A percentile compares a stretch with the other conserved stretches of the same genome.
Evolutionary conservation across 2,113 vertebrate species (phyloP).

Genomic region (Oxyura jamaicensis): DNA sequence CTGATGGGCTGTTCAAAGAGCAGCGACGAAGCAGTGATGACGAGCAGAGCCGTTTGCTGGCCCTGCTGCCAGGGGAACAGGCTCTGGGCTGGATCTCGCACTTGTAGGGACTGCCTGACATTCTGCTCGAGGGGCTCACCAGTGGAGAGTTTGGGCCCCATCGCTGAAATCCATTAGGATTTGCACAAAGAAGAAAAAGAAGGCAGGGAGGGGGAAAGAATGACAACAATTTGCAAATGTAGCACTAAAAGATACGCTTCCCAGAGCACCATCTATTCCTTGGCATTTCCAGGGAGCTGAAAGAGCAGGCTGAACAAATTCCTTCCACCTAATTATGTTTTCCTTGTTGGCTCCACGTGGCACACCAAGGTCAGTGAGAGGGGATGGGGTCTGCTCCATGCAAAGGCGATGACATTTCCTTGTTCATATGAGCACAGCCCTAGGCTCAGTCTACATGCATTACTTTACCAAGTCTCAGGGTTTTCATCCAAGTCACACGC

Average conservation of each 20-base stretch:
- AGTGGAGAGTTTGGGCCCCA: not conserved
- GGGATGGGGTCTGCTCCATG: not conserved
- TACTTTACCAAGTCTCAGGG: not conserved
- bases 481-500: not conserved
- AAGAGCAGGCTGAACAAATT: not conserved
- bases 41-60: not conserved
- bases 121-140: not conserved
- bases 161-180: not conserved
- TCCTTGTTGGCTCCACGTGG: not conserved
- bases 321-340: not conserved
- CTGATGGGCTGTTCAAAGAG: not conserved
- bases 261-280: not conserved
- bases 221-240: not conserved
- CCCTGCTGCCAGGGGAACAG: not conserved
- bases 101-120: not conserved
- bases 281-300: not conserved
- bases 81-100: not conserved
- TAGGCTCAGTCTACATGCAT: not conserved
- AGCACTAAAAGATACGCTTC: not conserved
- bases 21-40: not conserved
- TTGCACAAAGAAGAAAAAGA: rapidly evolving
- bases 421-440: not conserved
- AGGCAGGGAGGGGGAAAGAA: not conserved
- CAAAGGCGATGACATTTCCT: not conserved
- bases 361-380: not conserved